Percentiles rank a stretch among this genome's conserved stretches.
phyloP scores from a whole-genome alignment of 2,888 invertebrate genomes.

The Listrodromus nycthemerus region DNA sequence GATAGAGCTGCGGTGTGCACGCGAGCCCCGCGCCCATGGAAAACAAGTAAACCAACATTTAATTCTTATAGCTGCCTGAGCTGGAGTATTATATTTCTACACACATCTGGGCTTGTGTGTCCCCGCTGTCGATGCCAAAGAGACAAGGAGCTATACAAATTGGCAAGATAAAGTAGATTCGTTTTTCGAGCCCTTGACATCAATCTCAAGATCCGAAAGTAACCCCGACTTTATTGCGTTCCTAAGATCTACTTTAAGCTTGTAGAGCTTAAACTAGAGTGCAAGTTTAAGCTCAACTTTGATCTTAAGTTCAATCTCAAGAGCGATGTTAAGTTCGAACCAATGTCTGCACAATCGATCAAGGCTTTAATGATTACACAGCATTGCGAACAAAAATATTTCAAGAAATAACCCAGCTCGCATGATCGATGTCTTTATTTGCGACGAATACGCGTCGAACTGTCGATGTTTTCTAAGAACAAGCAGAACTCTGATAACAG shows the following conservation, averaged over 20 bases:
- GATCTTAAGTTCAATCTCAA: too few relatives aligned
- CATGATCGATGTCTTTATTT: not conserved
- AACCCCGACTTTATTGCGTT: too few relatives aligned
- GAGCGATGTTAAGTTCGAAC: not conserved
- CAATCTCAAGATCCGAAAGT: too few relatives aligned
- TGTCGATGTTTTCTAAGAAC: not conserved
- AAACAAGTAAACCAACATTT: conserved; percentile 62
- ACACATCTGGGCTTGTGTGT: not conserved
- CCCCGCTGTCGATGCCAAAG: not conserved
- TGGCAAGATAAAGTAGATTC: not conserved
- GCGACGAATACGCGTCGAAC: not conserved
- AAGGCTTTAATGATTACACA: not conserved
- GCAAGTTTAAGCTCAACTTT: too few relatives aligned
- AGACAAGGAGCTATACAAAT: conserved; percentile 1
- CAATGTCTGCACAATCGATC: not conserved
- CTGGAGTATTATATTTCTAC: not conserved
- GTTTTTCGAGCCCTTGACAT: not conserved
- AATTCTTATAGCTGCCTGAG: conserved; percentile 22
- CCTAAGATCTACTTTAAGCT: too few relatives aligned
- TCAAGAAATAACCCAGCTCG: not conserved
- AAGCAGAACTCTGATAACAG: not conserved
- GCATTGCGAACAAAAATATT: not conserved
- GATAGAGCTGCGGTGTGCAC: not conserved
- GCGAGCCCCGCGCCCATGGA: conserved; percentile 21
- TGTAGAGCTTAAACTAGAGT: too few relatives aligned